Evolutionary conservation across 2,888 invertebrate species (phyloP), one percentile per base, ranked within the genome.

Genomic region (Colostygia pectinataria): DNA sequence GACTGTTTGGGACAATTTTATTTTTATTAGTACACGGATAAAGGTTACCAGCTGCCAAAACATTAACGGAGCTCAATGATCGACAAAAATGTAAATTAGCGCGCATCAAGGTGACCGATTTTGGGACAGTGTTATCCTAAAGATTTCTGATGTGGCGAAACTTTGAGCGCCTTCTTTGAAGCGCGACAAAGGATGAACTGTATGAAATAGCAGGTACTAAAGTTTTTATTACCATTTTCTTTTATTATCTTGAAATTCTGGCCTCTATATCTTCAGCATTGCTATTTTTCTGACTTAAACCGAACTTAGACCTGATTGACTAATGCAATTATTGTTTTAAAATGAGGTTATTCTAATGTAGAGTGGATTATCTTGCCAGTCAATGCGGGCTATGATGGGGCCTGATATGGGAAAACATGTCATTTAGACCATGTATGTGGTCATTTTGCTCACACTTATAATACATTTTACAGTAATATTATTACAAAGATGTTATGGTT

Each of bases 51-150:
- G 56, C 53, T 58, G 60, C 56, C 60, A 61, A 61, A 57, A 56
- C 48, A 51, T 53, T 47, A 43, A 44, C 56, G 29, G 41, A 53
- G 48, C 55, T 54, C 44, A 45, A 52, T 48, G 55, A 55, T 55
- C 50, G 53, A 52, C 54, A 44, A 53, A 57, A 55, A 57, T 51
- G 41, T 52, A 57, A 55, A 57, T 57, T 58, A 57, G 40, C 33
- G 9, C 31, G 38, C 43, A 51, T 46, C 58, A 61, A 61, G 61
- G 61, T 61, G 61, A 59, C 55, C 50, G 55, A 55, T 49, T 41
- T 58, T 54, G 25, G 45, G 49, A 47, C 49, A 45, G 36, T 34
- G 50, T 46, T 57, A 44, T 48, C 36, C 24, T 31, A 28, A 37
- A 41, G 42, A 44, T 43, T 38, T 36, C 23, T 25, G 24, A 36